Conservation (phyloP, 1,140 invertebrate species). For the Anadara kagoshimensis region DNA sequence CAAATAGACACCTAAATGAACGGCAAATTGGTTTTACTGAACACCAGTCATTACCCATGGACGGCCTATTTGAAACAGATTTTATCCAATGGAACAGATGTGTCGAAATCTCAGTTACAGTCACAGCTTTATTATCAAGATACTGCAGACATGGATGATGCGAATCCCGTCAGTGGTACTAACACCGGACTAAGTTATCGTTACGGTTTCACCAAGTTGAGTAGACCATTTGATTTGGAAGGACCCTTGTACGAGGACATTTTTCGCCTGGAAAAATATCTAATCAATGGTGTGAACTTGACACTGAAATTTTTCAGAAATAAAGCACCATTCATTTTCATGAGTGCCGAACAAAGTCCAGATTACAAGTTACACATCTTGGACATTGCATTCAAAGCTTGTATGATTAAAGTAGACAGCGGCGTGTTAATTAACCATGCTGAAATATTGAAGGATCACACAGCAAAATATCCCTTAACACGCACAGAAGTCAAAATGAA, state of each 20-base stretch:
- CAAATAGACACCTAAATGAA: constrained; percentile 37
- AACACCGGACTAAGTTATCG: background rate
- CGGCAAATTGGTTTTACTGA: constrained; percentile 22
- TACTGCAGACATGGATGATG: constrained; percentile 1
- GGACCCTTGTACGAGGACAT: constrained; percentile 12
- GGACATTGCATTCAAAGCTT: constrained; percentile 4
- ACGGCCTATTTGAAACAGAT: constrained; percentile 12
- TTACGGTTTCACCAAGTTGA: constrained; percentile 14
- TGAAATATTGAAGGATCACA: background rate
- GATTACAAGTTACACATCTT: constrained; percentile 12
- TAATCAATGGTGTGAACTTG: constrained; percentile 23
- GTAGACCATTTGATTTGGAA: constrained; percentile 22
- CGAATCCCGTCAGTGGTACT: background rate
- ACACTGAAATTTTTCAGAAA: constrained; percentile 15
- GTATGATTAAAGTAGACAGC: background rate
- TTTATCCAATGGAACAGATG: background rate
- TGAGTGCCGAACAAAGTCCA: background rate
- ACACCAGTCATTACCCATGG: constrained; percentile 27
- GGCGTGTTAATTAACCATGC: constrained; percentile 15
- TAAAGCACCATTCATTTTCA: constrained; percentile 7
- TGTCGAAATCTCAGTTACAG: constrained; percentile 14
- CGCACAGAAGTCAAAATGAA: constrained; percentile 17
- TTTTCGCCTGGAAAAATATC: constrained; percentile 15
- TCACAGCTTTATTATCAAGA: constrained; percentile 16
- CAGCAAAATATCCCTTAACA: constrained; percentile 4